Evolutionary conservation across 2,888 invertebrate species (phyloP), one percentile per base, ranked within the genome.

Genomic region (Digitonthophagus gazella): DNA sequence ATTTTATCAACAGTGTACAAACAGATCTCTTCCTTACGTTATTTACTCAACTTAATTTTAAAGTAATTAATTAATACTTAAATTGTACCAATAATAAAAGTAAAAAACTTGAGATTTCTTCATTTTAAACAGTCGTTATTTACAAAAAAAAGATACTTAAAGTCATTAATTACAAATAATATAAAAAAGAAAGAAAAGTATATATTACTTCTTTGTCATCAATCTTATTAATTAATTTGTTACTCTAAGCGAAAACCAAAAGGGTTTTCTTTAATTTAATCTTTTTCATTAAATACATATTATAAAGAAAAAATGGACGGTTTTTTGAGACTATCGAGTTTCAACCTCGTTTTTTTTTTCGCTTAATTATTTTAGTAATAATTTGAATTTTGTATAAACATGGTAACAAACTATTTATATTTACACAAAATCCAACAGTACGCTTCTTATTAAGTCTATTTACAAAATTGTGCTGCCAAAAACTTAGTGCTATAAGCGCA

Each of bases 221-320:
- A 44, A 44, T 8, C 11, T 11, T 44, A 44, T 8, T 8, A 44
- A 11, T 44, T 44, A 44, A 44, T 44, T 44, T 8, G 3, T 44
- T 44, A 44, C 6, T 11, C 28, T 44, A 44, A 8, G 28, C 28
- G 28, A 44, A 44, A 44, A 44, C 28, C 28, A 44, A 44, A 44
- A 44, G 28, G 28, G 28, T 11, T 11, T 44, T 44, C 28, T 44
- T 11, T 44, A 44, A 44, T 44, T 44, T 44, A n/a, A n/a, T 44
- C 6, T 22, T 22, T 44, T 44, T 44, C 11, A 44, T 44, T 44
- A 44, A 44, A 44, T 44, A 61, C 28, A 64, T 64, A 63, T 64
- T 66, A 18, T 18, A 66, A 56, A 66, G 19, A 66, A 22, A 22
- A 22, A 66, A 66, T 22, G 57, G 58, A 22, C 56, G 66, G 22